phyloP scores from a whole-genome alignment of 2,888 invertebrate genomes.

The Microplitis deprimator region DNA sequence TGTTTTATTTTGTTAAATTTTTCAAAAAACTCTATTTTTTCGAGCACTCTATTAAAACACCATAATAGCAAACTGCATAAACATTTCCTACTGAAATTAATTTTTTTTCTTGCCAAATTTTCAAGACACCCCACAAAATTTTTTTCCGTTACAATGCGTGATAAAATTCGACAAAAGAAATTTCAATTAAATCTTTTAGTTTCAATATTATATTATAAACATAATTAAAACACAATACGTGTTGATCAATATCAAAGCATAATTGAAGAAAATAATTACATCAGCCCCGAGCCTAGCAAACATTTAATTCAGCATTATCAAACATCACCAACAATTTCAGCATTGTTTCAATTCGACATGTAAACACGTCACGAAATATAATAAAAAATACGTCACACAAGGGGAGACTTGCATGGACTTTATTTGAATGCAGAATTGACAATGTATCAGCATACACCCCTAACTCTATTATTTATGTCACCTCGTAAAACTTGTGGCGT shows the following conservation, averaged over 20 bases:
- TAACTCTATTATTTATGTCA: conserved; percentile 68
- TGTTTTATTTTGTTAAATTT: no score
- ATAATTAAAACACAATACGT: background rate
- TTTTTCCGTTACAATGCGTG: no score
- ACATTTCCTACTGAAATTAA: no score
- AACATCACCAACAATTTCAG: conserved; percentile 10
- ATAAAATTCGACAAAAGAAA: no score
- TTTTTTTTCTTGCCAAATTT: no score
- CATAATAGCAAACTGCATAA: no score
- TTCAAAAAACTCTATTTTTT: no score
- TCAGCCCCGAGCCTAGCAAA: background rate
- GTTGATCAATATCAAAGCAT: conserved; percentile 1
- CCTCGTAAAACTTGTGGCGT: conserved; percentile 70
- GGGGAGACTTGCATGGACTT: background rate
- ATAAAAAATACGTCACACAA: background rate
- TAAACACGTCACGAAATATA: conserved; percentile 5
- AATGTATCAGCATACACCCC: conserved; percentile 65
- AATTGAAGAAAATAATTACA: conserved; percentile 1
- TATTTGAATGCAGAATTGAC: conserved; percentile 55
- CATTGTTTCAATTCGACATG: conserved; percentile 9
- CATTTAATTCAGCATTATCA: background rate
- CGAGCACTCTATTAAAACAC: no score
- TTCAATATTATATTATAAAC: background rate
- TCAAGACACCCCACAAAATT: no score
- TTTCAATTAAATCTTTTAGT: background rate